These are phyloP conservation scores for Octonoba sinensis DNA, from an alignment of 2,888 invertebrate species.

Conservation along the genomic window DNA sequence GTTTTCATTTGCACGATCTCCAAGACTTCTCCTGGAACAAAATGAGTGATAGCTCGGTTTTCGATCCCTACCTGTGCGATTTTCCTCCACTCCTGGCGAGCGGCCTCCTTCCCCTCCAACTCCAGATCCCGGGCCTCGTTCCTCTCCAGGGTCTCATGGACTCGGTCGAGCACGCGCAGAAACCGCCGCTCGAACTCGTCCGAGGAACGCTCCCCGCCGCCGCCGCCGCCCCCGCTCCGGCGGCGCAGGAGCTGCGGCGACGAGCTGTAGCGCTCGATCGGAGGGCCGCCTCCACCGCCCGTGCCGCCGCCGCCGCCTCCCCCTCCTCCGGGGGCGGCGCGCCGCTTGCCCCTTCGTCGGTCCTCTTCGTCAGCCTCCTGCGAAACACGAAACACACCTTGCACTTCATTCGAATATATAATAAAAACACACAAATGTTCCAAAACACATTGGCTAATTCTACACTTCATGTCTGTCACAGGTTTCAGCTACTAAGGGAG, in stretches of 20 bases:
- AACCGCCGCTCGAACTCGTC: slow-evolving; percentile 58
- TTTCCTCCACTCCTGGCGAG: slow-evolving; percentile 42
- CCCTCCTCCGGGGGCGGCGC: background rate
- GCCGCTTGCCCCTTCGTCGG: slow-evolving; percentile 17
- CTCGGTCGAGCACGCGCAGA: slow-evolving; percentile 52
- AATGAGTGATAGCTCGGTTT: too few species aligned
- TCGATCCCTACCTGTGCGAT: slow-evolving; percentile 48
- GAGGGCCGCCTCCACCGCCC: slow-evolving; percentile 1
- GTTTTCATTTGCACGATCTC: too few species aligned
- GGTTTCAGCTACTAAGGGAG: too few species aligned
- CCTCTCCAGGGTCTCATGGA: slow-evolving; percentile 56
- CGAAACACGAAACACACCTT: background rate
- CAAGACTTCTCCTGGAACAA: too few species aligned
- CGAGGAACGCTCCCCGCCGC: slow-evolving; percentile 34
- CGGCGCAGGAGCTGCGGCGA: slow-evolving; percentile 45
- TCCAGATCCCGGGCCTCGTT: slow-evolving; percentile 54
- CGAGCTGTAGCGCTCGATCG: slow-evolving; percentile 30
- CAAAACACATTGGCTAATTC: too few species aligned
- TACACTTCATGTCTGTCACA: too few species aligned
- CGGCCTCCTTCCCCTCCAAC: slow-evolving; percentile 33
- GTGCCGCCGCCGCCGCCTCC: slow-evolving; percentile 13
- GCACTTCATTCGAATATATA: background rate
- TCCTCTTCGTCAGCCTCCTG: slow-evolving; percentile 53
- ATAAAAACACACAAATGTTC: background rate
- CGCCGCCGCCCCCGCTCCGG: slow-evolving; percentile 17